Evolutionary conservation across 2,888 invertebrate genomes (phyloP), one percentile per base, ranked within the genome.

Genomic region (Tachystola acroxantha): DNA sequence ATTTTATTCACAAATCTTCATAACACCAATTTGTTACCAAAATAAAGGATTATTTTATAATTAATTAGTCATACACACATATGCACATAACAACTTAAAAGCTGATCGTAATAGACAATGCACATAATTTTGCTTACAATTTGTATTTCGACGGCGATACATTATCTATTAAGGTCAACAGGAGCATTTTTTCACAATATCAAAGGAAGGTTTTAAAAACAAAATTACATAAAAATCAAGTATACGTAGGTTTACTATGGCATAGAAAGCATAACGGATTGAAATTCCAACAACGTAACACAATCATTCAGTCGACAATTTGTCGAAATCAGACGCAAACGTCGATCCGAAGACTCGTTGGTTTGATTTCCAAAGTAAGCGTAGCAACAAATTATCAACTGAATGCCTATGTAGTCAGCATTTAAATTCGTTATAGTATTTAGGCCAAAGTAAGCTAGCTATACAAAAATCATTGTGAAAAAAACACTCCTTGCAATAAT

Each of bases 11-110:
- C 82, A 85, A 77, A 66, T 76, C 76, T 74, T 81, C 74, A 81
- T 84, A 82, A 85, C 84, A 82, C 81, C 81, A 81, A 84, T 79
- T 78, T 77, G 75, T 81, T 84, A 85, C 78, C 82, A 85, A 85
- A 85, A 84, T 85, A 85, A 84, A 76, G 70, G 73, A 74, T 77
- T 76, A 74, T 76, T 78, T 69, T 75, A 74, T 76, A 71, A 77
- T 81, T n/a, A 71, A 77, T 81, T 82, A 84, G 78, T 80, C 77
- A 76, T 77, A 80, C 77, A 80, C 80, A 75, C 74, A 72, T 67
- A 68, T 73, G 63, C 73, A 74, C 62, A 63, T 72, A 81, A 81
- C 81, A 80, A 81, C 73, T 72, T 72, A 72, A 58, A 59, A 59
- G 62, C 57, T 66, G 70, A 57, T 54, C 61, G 55, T 61, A 75